These are phyloP conservation scores for Lepidostoma basale DNA, from an alignment of 1,140 invertebrate genomes.

Conservation along the genomic window DNA sequence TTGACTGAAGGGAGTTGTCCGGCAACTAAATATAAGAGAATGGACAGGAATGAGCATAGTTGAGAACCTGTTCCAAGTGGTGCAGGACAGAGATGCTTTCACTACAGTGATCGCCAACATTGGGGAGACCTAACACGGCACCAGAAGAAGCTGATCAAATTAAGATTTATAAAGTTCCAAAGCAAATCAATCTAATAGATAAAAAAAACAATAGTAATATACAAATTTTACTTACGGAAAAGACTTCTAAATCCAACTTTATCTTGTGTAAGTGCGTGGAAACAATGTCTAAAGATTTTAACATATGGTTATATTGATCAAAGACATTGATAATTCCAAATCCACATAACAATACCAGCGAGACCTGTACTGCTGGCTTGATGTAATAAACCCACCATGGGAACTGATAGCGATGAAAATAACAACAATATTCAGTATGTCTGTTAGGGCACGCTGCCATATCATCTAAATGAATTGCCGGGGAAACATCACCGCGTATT, in stretches of 20 bases:
- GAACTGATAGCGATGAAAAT: background rate
- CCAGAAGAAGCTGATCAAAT: too few relatives aligned
- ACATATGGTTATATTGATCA: background rate
- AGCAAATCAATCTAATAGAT: background rate
- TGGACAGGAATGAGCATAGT: too few relatives aligned
- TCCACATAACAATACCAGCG: constrained; percentile 1
- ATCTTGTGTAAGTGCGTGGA: background rate
- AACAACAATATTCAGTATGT: constrained; percentile 7
- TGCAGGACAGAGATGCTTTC: too few relatives aligned
- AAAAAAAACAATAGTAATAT: background rate
- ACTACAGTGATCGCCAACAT: too few relatives aligned
- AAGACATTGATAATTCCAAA: background rate
- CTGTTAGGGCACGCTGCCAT: background rate
- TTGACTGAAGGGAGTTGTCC: too few relatives aligned
- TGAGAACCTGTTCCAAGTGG: too few relatives aligned
- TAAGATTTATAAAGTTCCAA: background rate
- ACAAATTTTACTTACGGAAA: constrained; percentile 2
- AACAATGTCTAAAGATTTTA: background rate
- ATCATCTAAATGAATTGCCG: background rate
- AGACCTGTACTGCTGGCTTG: constrained; percentile 6
- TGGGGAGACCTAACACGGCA: too few relatives aligned
- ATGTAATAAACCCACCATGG: constrained; percentile 9
- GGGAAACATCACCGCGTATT: background rate
- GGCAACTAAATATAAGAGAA: too few relatives aligned
- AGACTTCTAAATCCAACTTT: constrained; percentile 2